Evolutionary conservation across 2,113 vertebrate species (phyloP).

Genomic region (Mola mola): DNA sequence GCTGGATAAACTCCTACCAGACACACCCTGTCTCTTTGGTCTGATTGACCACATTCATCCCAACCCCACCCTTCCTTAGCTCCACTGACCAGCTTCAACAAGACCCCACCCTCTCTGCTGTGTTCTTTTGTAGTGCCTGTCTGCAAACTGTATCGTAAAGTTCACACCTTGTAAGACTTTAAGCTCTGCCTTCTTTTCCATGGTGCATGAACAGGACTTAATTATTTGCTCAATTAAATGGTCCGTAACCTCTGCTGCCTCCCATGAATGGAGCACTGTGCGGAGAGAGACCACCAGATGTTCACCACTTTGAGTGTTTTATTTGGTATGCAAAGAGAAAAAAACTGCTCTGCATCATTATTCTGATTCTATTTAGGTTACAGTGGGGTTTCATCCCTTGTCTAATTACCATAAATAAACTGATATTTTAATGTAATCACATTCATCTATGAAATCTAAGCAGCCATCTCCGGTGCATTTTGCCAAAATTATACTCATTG

Average conservation of each 20-base stretch:
- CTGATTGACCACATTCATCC: constrained; percentile 61
- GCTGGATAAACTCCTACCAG: constrained; percentile 49
- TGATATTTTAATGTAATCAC: not conserved
- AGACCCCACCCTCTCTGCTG: constrained; percentile 36
- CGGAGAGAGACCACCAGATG: constrained; percentile 16
- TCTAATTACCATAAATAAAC: constrained; percentile 16
- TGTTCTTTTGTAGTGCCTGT: constrained; percentile 5
- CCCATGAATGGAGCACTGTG: constrained; percentile 27
- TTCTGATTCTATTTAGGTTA: too few relatives aligned
- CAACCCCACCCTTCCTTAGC: constrained; percentile 56
- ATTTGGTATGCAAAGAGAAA: constrained; percentile 22
- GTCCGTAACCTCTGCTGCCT: constrained; percentile 14
- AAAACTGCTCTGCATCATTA: too few relatives aligned
- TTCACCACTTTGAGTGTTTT: constrained; percentile 10
- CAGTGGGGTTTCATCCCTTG: too few relatives aligned
- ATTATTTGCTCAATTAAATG: constrained; percentile 43
- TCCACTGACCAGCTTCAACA: constrained; percentile 49
- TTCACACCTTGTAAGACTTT: constrained; percentile 37
- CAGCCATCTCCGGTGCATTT: not conserved
- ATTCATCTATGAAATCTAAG: too few relatives aligned
- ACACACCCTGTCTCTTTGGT: constrained; percentile 59
- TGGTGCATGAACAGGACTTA: constrained; percentile 21
- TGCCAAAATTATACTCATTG: constrained; percentile 8
- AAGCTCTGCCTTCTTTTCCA: constrained; percentile 30
- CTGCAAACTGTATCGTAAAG: constrained; percentile 24